Evolutionary conservation across 2,797 vertebrate species (phyloP).

Genomic region (Myiotriccus ornatus): DNA sequence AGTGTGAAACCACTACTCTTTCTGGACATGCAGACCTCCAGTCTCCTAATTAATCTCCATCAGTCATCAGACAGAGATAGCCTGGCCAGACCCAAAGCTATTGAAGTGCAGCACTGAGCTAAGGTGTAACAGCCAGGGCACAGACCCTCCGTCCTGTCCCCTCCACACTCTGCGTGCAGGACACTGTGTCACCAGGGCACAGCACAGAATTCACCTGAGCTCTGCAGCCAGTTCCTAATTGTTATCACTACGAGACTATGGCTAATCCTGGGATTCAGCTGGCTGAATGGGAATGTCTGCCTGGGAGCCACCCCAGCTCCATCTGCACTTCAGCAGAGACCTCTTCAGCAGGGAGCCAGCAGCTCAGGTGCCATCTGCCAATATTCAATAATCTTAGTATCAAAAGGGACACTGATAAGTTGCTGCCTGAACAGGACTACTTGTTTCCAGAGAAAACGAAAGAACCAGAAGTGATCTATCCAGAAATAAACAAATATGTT

Average conservation of each 20-base stretch:
- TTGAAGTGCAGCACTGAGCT: background rate
- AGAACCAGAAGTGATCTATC: background rate
- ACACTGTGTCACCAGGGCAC: background rate
- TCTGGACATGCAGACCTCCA: background rate
- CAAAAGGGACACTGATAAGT: background rate
- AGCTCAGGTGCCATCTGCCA: background rate
- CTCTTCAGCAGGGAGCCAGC: background rate
- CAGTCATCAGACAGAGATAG: background rate
- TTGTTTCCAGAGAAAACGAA: background rate
- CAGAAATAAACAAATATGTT: background rate
- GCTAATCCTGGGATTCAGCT: background rate
- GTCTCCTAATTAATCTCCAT: conserved; percentile 33
- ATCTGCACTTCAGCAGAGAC: background rate
- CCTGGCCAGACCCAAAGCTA: background rate
- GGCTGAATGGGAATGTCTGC: background rate
- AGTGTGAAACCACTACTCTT: background rate
- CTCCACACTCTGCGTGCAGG: background rate
- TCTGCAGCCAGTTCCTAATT: background rate
- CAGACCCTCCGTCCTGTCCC: background rate
- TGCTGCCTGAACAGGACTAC: background rate
- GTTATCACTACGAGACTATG: background rate
- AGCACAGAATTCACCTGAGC: background rate
- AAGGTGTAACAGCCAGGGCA: background rate
- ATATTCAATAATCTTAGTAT: background rate
- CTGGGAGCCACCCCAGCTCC: background rate